Conservation (phyloP, 2,888 invertebrate species). For the Drosophila imparisetae region DNA sequence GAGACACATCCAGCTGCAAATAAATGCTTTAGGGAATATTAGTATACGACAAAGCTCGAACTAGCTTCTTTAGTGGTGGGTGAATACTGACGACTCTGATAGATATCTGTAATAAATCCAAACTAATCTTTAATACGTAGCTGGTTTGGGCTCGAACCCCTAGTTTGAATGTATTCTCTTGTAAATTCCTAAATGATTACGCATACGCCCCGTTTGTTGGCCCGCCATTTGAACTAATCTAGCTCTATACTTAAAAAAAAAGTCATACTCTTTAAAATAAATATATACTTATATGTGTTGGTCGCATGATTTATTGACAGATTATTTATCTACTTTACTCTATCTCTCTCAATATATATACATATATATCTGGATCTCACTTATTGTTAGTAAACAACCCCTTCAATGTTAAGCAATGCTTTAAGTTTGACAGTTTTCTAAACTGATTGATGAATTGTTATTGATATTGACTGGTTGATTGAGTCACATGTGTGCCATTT, state of each 20-base stretch:
- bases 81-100: conserved; percentile 11
- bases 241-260: conserved; percentile 17
- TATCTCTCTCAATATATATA: conserved; percentile 38
- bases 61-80: conserved; percentile 7
- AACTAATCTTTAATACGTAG: conserved; percentile 18
- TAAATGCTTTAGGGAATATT: conserved; percentile 12
- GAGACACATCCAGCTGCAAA: conserved; percentile 10
- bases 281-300: conserved; percentile 45
- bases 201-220: conserved; percentile 48
- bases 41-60: conserved; percentile 20
- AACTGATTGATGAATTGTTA: conserved; percentile 54
- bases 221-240: conserved; percentile 31
- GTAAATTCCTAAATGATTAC: conserved; percentile 35
- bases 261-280: conserved; percentile 13
- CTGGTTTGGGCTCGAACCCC: conserved; percentile 11
- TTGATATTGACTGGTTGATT: conserved; percentile 52
- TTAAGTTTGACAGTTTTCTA: conserved; percentile 47
- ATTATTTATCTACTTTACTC: conserved; percentile 51
- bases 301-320: conserved; percentile 61
- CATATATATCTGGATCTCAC: conserved; percentile 40
- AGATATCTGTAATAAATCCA: conserved; percentile 11
- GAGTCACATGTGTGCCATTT: conserved; percentile 53
- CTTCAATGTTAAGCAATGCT: conserved; percentile 40
- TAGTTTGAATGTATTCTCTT: conserved; percentile 28
- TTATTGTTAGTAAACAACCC: conserved; percentile 42